phyloP scores from a whole-genome alignment of 2,797 vertebrate species.

The Cryptoblepharus egeriae region DNA sequence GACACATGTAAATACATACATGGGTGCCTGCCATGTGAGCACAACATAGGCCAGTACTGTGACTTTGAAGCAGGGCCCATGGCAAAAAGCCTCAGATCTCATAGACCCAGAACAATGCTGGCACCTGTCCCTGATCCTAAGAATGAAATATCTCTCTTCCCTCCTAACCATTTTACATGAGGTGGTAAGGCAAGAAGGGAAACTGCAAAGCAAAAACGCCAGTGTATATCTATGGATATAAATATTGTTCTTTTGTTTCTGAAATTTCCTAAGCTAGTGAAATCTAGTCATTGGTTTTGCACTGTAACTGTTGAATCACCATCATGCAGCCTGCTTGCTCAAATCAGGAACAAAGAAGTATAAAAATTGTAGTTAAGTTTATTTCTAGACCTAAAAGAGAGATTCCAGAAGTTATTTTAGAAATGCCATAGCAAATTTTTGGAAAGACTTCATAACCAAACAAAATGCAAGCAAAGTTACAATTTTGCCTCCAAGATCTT shows the following conservation, averaged over 20 bases:
- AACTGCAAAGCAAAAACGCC: too few species aligned
- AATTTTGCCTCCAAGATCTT: neutral
- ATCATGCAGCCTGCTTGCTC: neutral
- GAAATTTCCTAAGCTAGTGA: neutral
- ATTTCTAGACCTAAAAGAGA: neutral
- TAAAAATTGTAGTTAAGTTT: neutral
- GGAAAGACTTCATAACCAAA: neutral
- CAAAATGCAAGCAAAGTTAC: neutral
- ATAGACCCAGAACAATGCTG: too few species aligned
- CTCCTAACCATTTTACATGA: too few species aligned
- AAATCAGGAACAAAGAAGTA: neutral
- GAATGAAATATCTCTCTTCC: too few species aligned
- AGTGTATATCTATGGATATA: neutral
- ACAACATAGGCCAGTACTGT: too few species aligned
- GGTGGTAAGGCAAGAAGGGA: too few species aligned
- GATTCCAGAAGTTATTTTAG: neutral
- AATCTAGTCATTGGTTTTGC: neutral
- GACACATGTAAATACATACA: too few species aligned
- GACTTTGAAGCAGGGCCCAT: too few species aligned
- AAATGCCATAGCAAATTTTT: neutral
- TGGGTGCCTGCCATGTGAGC: too few species aligned
- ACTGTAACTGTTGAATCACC: neutral
- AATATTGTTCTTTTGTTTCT: neutral
- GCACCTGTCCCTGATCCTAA: too few species aligned
- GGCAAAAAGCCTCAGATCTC: too few species aligned